Evolutionary conservation across 2,113 vertebrate genomes (phyloP), one percentile per base, ranked within the genome.

Genomic region (Excalfactoria chinensis): DNA sequence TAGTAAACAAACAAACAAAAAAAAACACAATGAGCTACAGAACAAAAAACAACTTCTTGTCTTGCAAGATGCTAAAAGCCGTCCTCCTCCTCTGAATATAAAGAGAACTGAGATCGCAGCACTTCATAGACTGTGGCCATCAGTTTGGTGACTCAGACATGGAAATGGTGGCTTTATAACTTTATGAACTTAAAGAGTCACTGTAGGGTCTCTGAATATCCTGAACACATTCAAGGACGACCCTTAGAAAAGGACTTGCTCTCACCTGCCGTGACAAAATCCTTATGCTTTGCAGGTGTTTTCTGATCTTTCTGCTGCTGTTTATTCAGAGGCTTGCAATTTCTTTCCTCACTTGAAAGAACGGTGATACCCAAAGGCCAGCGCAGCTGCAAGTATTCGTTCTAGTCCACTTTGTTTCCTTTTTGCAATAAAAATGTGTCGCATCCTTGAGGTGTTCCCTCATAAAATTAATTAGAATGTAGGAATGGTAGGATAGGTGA

Each of bases 281-380:
- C 67, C 41, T 72, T 8, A 19, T 1, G 5, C 71, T 94, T 75
- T 72, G 41, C 53, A 59, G 46, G 19, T 20, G 11, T 19, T 51
- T 83, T 85, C 41, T 87, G 49, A 85, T 58, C 34, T 85, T 80
- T 48, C 71, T 56, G 7, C 11, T 19, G 2, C 16, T 85, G 43
- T 83, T 93, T 76, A 82, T 87, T 63, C 68, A 73, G 74, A 87
- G 51, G 56, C 34, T 44, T 76, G 32, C 63, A 17, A 37, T 70
- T 91, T 70, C 62, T 68, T 59, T 71, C 56, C 53, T 88, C 44
- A 32, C 30, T 79, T 84, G 62, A 56, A 84, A 86, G 70, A 35
- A 9, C 16, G 25, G 58, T 7, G 23, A 75, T 84, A 77, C 34
- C 66, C 26, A 80, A 66, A 89, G 53, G 62, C 51, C 77, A 73